Evolutionary conservation across 2,113 vertebrate genomes (phyloP), one percentile per base, ranked within the genome.

Genomic region (Thalassoma bifasciatum): DNA sequence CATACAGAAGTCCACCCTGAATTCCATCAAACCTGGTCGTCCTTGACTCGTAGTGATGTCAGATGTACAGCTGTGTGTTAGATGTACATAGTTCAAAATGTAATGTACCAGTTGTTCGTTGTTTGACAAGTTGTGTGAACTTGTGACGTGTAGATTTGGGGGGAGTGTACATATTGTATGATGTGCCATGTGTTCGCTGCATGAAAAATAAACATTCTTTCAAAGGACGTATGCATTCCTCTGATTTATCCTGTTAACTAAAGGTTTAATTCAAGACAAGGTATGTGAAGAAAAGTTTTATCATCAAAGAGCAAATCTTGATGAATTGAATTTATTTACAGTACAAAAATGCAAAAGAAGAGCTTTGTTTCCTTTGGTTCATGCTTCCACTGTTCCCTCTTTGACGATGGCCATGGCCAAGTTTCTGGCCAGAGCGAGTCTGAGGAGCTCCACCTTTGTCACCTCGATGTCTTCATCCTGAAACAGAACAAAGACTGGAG

Each of bases 371-470:
- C 44, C 0, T 22, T 46, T 7, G 21, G 46, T 54, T 86, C 60
- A 95, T 23, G 77, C 90, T 62, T 95, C 94, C 74, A 96, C 8
- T 0, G 96, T 98, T 79, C 97, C 97, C 79, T 98, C 98, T 83
- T 96, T 95, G 69, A 98, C 82, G 0, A 99, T 96, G 2, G 97
- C 96, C 79, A 93, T 93, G 0, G 97, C 96, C 3, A 99, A 94
- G 40, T 99, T 99, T 21, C 97, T 93, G 1, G 97, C 96, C 0
- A 99, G 93, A 51, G 97, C 96, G 0, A 99, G 93, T 54, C 97
- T 93, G 81, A 99, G 88, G 67, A 98, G 95, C 81, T 98, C 96
- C 74, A 97, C 94, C 69, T 98, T 98, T 34, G 93, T 96, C 30
- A 82, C 81, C 89, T 98, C 96, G 0, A 94, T 38, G 0, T 96